Base-by-base conservation (phyloP, 1,140 invertebrate genomes). In the Oedothorax gibbosus region DNA sequence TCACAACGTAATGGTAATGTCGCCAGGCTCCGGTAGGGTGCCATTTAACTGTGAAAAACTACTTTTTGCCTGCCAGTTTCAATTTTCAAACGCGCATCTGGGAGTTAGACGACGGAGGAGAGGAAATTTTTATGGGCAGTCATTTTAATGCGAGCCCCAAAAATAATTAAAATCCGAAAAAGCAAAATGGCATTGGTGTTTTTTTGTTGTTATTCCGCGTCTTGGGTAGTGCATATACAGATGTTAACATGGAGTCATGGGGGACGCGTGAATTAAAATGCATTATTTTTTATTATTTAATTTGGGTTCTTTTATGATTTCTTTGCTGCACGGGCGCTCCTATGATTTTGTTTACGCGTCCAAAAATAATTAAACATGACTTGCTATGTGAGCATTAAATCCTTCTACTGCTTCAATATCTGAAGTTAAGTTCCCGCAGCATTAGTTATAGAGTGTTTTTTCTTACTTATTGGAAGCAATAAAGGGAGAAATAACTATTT, bases 161-260 rank as follows among this genome's bases (percentile, higher is more conserved):
- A 84, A 84, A 84, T 84, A 84, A 84, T 84, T 84, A 76, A 84
- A 84, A 84, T 76, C 57, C 81, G 71, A 84, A 76, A 84, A 84
- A 84, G 81, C 20, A 60, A 57, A 18, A 64, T 53, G n/a, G 15
- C 50, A 68, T 71, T 62, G 60, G 35, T 71, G 62, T 57, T 82
- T 82, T 82, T 72, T 82, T 60, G 49, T 14, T n/a, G 3, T 50
- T 21, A 14, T 60, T 77, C 21, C 51, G 57, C 71, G 56, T 54
- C 72, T 54, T 79, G 35, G 50, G 51, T 54, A 57, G 51, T 50
- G 50, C 62, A 76, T 84, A 75, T 84, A 75, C 81, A 84, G 71
- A 75, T 84, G 81, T 84, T 84, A 75, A 84, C 71, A 75, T 51
- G 68, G 54, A 35, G 60, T 82, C 80, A 73, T 64, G 35, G 69